Conservation (phyloP, 2,113 vertebrate genomes). For the Saccopteryx leptura region DNA sequence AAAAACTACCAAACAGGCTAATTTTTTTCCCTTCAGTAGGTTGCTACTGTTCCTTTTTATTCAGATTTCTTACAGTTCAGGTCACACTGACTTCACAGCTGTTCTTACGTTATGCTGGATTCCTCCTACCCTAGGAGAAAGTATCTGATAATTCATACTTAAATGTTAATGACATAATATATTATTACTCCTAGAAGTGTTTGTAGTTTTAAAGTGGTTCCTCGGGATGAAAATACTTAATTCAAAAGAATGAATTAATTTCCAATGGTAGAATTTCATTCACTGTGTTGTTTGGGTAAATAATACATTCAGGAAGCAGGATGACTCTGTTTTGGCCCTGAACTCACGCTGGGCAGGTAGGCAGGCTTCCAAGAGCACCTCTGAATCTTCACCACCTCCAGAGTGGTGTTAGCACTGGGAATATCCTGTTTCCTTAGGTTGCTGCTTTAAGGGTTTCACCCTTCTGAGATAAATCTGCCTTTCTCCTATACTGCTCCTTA, state of each 20-base stretch:
- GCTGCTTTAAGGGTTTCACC: neutral
- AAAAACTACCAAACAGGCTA: neutral
- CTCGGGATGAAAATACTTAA: conserved; percentile 32
- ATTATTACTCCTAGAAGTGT: neutral
- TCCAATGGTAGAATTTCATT: conserved; percentile 40
- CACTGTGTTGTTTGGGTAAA: neutral
- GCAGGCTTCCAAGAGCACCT: neutral
- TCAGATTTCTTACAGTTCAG: conserved; percentile 28
- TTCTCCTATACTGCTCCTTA: neutral
- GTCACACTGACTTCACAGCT: neutral
- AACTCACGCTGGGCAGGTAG: neutral
- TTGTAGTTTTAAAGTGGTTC: conserved; percentile 34
- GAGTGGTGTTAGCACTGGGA: neutral
- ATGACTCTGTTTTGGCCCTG: neutral
- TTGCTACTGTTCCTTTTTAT: neutral
- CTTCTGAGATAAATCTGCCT: neutral
- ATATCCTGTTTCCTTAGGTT: neutral
- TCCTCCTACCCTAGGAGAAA: neutral
- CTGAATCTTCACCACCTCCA: neutral
- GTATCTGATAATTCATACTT: conserved; percentile 24
- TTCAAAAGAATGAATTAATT: conserved; percentile 35
- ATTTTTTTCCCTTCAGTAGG: neutral
- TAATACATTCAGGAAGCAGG: conserved; percentile 12
- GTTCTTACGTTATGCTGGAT: neutral
- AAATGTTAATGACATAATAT: neutral